phyloP scores from a whole-genome alignment of 2,797 vertebrate genomes.

The Sebastes glaucus region DNA sequence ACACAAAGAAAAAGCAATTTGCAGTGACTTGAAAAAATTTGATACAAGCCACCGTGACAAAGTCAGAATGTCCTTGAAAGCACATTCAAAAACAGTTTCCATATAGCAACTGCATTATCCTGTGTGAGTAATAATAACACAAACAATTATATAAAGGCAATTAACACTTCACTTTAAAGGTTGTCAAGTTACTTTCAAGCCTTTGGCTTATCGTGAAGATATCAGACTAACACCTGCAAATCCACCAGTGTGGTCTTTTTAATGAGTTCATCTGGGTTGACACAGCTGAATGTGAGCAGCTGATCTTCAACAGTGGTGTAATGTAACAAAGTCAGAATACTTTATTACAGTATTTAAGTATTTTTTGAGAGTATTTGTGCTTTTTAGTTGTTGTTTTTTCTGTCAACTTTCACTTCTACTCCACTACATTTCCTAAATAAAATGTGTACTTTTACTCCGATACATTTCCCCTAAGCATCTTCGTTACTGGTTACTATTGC shows the following conservation, averaged over 20 bases:
- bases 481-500: too few species aligned
- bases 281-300: slow-evolving; percentile 24
- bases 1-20: background rate
- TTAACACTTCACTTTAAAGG: background rate
- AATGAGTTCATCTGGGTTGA: slow-evolving; percentile 23
- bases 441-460: too few species aligned
- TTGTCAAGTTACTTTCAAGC: too few species aligned
- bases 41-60: background rate
- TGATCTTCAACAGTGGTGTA: slow-evolving; percentile 65
- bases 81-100: background rate
- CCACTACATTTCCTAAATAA: too few species aligned
- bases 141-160: background rate
- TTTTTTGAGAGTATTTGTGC: too few species aligned
- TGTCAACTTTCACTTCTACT: too few species aligned
- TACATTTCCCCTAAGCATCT: too few species aligned
- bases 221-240: background rate
- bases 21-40: background rate
- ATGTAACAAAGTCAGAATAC: too few species aligned
- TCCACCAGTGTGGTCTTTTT: background rate
- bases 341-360: too few species aligned
- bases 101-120: too few species aligned
- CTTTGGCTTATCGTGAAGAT: background rate
- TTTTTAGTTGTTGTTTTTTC: too few species aligned
- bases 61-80: background rate
- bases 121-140: background rate